Conservation (phyloP, 2,113 vertebrate species). For the Siphamia tubifer region DNA sequence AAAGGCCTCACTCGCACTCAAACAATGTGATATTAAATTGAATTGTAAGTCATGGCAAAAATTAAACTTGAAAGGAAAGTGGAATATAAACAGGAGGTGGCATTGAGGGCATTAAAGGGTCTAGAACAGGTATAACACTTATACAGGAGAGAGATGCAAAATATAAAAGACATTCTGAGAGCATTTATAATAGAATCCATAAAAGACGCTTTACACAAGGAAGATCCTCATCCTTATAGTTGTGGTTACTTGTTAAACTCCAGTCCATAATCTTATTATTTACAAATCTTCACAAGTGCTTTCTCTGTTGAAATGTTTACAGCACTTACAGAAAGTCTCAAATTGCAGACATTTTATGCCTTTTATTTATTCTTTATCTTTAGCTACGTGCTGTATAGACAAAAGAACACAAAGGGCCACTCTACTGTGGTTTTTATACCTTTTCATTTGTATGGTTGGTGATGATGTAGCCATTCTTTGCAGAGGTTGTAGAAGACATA, state of each 20-base stretch:
- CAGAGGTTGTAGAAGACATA: neutral
- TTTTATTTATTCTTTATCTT: slow-evolving; percentile 15
- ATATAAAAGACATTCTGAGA: slow-evolving; percentile 20
- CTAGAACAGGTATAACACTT: neutral
- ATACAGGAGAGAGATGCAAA: slow-evolving; percentile 5
- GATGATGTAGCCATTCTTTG: slow-evolving; percentile 9
- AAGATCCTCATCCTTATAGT: slow-evolving; percentile 9
- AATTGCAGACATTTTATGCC: slow-evolving; percentile 10
- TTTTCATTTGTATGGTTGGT: slow-evolving; percentile 27
- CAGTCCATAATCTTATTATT: slow-evolving; percentile 51
- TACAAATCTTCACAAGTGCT: neutral
- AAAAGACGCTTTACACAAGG: slow-evolving; percentile 22
- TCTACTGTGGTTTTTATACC: neutral
- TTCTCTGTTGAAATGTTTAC: slow-evolving; percentile 18
- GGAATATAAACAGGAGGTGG: slow-evolving; percentile 10
- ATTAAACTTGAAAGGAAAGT: too few species aligned
- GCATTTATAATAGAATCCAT: slow-evolving; percentile 40
- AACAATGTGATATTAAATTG: slow-evolving; percentile 23
- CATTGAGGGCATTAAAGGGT: too few species aligned
- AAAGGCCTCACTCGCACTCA: neutral
- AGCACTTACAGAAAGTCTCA: slow-evolving; percentile 3
- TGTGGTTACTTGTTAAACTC: slow-evolving; percentile 38
- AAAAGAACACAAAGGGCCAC: neutral
- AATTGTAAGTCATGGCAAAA: slow-evolving; percentile 35
- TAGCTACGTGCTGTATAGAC: neutral